These are phyloP conservation scores for Iphiclides podalirius DNA, from an alignment of 2,888 invertebrate genomes.

Conservation along the genomic window DNA sequence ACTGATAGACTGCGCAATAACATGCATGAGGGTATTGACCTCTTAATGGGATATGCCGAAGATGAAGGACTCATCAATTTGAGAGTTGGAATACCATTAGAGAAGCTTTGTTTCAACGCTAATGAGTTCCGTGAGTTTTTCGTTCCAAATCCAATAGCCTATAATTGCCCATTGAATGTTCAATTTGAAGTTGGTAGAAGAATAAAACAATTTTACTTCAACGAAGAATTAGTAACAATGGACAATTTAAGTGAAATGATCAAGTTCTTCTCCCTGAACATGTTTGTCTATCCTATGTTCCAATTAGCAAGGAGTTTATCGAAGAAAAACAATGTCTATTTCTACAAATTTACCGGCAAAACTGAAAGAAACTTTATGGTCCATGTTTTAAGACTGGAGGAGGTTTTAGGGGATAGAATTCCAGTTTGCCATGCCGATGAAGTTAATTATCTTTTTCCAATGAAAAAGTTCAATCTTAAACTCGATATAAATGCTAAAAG, in stretches of 20 bases:
- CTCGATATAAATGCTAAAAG: constrained; percentile 32
- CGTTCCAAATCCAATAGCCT: constrained; percentile 30
- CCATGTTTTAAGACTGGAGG: constrained; percentile 22
- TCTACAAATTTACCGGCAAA: constrained; percentile 43
- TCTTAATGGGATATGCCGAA: constrained; percentile 84
- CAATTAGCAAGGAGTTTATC: constrained; percentile 34
- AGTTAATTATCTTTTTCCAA: constrained; percentile 38
- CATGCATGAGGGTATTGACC: constrained; percentile 75
- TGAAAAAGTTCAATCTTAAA: constrained; percentile 26
- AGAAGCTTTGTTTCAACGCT: constrained; percentile 27
- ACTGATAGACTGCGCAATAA: constrained; percentile 60
- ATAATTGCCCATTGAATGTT: constrained; percentile 28
- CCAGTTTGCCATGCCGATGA: constrained; percentile 41
- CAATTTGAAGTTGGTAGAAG: constrained; percentile 36
- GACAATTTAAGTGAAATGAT: constrained; percentile 30
- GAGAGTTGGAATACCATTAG: constrained; percentile 11
- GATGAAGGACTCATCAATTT: constrained; percentile 79
- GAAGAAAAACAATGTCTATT: constrained; percentile 34
- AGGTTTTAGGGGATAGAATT: constrained; percentile 26
- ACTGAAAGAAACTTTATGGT: constrained; percentile 39
- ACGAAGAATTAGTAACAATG: constrained; percentile 25
- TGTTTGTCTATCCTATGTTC: constrained; percentile 32
- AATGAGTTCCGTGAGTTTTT: constrained; percentile 34
- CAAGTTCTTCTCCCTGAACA: constrained; percentile 30
- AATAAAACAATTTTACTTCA: constrained; percentile 36